phyloP scores from a whole-genome alignment of 35 echinoderm and acorn worm genomes.

The Chiridota heheva region DNA sequence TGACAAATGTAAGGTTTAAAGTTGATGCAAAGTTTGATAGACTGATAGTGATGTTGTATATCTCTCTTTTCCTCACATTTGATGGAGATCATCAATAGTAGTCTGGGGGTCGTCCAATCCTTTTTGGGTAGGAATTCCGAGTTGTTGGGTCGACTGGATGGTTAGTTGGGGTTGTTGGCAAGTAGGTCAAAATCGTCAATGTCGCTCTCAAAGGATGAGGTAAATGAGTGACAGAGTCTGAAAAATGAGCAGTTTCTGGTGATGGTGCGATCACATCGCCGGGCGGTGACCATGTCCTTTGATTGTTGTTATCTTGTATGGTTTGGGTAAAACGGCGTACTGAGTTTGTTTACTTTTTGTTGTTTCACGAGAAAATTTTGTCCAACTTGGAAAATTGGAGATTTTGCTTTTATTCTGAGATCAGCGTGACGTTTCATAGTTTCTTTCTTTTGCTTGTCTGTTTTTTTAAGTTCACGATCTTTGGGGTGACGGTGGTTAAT shows the following conservation, averaged over 20 bases:
- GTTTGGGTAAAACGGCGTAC: constrained; percentile 64
- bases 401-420: neutral
- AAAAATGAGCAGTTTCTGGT: constrained; percentile 51
- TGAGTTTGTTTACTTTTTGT: constrained; percentile 22
- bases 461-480: neutral
- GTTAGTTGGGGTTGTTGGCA: no score
- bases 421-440: constrained; percentile 17
- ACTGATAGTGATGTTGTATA: no score
- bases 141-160: no score
- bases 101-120: no score
- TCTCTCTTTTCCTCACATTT: no score
- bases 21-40: no score
- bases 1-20: no score
- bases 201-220: no score
- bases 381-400: constrained; percentile 30
- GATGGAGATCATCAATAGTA: no score
- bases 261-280: constrained; percentile 33
- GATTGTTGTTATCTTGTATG: constrained; percentile 42
- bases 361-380: constrained; percentile 57
- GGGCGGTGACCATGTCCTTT: constrained; percentile 62
- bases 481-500: neutral
- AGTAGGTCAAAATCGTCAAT: no score
- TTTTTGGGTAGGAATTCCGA: no score
- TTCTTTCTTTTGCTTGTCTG: neutral
- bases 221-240: constrained; percentile 37